A percentile compares a stretch with the other conserved stretches of the same genome.
Conservation (phyloP, 2,113 vertebrate species). For the Lepus timidus region DNA sequence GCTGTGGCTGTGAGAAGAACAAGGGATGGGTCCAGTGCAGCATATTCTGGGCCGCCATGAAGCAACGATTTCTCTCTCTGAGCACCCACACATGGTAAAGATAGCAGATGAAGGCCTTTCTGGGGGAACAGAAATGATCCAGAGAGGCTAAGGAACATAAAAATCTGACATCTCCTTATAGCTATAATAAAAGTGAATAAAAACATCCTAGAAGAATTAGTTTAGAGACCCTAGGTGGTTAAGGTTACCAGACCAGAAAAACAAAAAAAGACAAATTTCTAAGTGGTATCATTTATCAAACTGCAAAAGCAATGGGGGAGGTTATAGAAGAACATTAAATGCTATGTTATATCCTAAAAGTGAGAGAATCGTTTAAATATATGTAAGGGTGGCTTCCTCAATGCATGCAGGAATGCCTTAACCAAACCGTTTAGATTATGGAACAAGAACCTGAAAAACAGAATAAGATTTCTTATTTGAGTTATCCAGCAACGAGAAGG, state of each 20-base stretch:
- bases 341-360: constrained; percentile 1
- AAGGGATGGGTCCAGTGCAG: background rate
- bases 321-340: background rate
- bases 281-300: constrained; percentile 51
- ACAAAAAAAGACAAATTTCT: constrained; percentile 60
- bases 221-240: background rate
- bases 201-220: constrained; percentile 61
- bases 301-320: background rate
- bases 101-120: background rate
- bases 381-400: background rate
- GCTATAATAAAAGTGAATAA: constrained; percentile 38
- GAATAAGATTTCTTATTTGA: background rate
- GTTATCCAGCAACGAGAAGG: background rate
- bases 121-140: background rate
- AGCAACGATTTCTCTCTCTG: background rate
- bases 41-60: background rate
- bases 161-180: background rate
- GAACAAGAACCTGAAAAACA: background rate
- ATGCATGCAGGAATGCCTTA: background rate
- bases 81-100: background rate
- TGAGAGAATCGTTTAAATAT: background rate
- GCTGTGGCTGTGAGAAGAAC: fast-evolving
- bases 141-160: background rate
- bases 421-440: background rate
- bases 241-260: constrained; percentile 58